Evolutionary conservation across 2,888 invertebrate genomes (phyloP).

Genomic region (Cephus pygmeus): DNA sequence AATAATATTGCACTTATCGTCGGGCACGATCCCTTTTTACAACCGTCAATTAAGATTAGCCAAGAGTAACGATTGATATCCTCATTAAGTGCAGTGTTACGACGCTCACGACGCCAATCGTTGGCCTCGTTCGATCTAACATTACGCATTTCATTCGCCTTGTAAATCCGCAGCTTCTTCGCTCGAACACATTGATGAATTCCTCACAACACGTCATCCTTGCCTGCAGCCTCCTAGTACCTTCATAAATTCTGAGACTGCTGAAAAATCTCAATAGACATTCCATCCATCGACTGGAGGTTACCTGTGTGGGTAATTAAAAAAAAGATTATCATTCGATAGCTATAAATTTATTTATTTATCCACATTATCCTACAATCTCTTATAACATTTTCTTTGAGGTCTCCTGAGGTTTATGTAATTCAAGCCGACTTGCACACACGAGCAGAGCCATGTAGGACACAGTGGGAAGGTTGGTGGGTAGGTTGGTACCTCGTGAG

Average conservation of each 20-base stretch:
- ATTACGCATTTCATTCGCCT: background rate
- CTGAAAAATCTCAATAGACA: background rate
- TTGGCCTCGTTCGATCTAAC: background rate
- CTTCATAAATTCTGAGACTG: background rate
- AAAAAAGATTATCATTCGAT: background rate
- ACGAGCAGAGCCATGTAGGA: background rate
- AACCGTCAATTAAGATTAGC: background rate
- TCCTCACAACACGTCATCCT: background rate
- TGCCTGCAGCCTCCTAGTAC: background rate
- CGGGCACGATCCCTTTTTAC: background rate
- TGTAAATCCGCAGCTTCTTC: background rate
- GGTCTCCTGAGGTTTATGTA: background rate
- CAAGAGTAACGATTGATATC: background rate
- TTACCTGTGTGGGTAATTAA: background rate
- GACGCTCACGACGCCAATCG: background rate
- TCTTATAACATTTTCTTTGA: background rate
- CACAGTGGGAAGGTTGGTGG: background rate
- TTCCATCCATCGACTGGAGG: background rate
- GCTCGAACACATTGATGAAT: background rate
- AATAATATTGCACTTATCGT: background rate
- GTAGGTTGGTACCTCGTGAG: conserved; percentile 3
- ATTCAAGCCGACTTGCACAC: background rate
- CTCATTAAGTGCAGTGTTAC: background rate
- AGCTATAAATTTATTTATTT: background rate
- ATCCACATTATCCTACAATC: background rate